Evolutionary conservation across 1,140 invertebrate species (phyloP), one percentile per base, ranked within the genome.

Genomic region (Vanessa atalanta): DNA sequence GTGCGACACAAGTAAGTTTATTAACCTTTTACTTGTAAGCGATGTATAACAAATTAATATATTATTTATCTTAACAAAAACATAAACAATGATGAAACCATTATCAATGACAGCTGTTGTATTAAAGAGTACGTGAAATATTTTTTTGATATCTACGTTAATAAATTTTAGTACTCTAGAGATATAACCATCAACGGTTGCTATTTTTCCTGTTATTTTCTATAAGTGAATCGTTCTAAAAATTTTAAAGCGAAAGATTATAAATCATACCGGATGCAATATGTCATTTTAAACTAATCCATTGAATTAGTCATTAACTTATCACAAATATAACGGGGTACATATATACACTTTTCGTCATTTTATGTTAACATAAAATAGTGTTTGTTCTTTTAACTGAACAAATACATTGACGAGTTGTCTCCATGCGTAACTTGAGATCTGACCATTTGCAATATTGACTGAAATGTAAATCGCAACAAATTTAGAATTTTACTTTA

Each of bases 301-400:
- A 20, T 14, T 61, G 57, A 48, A 48, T 70, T 61, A 61, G 37
- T 61, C 68, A 70, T 70, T 70, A 48, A 50, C 57, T 48, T 31
- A 69, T 51, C 26, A 64, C 57, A 65, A 65, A 47, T 64, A 50
- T 61, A 64, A 70, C 55, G 70, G 68, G 23, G 47, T 57, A 43
- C 7, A 64, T 20, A 64, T 47, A 64, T 23, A 64, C 23, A 78
- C 79, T 76, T 79, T 83, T 47, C 67, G 65, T 79, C 79, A 74
- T 77, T 79, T 79, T 65, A 77, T 75, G 78, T 78, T 80, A 77
- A 80, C 37, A 43, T 43, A 11, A 43, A 84, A 79, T 82, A 75
- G 72, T 83, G 63, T 85, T 84, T 85, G 79, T 72, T 79, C 82
- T 83, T 82, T 84, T 85, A 83, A 79, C 78, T 82, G 71, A 81